These are phyloP conservation scores for Hyperoplus immaculatus DNA, from an alignment of 2,797 vertebrate genomes.

Conservation along the genomic window DNA sequence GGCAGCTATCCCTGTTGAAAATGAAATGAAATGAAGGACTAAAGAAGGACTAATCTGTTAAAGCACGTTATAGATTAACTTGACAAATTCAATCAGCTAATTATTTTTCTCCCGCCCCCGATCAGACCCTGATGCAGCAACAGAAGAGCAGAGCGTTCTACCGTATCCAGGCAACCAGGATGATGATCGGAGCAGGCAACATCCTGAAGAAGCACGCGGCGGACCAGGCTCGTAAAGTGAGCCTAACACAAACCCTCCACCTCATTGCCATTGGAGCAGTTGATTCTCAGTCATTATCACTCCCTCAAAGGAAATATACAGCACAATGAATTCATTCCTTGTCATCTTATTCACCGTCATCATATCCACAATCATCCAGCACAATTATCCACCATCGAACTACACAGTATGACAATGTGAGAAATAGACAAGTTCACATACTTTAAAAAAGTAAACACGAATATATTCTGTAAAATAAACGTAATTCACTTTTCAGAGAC, in stretches of 20 bases:
- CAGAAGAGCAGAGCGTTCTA: conserved; percentile 91
- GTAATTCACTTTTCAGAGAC: too few species aligned
- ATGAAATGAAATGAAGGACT: too few species aligned
- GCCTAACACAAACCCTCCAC: background rate
- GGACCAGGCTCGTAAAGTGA: conserved; percentile 88
- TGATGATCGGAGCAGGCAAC: conserved; percentile 92
- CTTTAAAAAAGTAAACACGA: too few species aligned
- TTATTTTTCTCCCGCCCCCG: background rate
- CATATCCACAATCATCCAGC: too few species aligned
- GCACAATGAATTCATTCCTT: too few species aligned
- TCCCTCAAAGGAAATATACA: too few species aligned
- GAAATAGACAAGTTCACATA: too few species aligned
- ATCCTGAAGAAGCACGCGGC: conserved; percentile 91
- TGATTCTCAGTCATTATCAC: background rate
- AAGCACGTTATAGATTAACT: background rate
- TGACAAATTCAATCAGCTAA: background rate
- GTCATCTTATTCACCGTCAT: too few species aligned
- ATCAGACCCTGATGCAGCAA: conserved; percentile 88
- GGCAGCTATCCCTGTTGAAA: background rate
- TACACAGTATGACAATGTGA: too few species aligned
- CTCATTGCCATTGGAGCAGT: background rate
- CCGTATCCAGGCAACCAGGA: conserved; percentile 91
- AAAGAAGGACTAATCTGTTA: background rate
- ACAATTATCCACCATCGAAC: too few species aligned
- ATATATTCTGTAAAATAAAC: too few species aligned